These are phyloP conservation scores for Acanthopleura granulata DNA, from an alignment of 2,888 invertebrate species.

Conservation along the genomic window DNA sequence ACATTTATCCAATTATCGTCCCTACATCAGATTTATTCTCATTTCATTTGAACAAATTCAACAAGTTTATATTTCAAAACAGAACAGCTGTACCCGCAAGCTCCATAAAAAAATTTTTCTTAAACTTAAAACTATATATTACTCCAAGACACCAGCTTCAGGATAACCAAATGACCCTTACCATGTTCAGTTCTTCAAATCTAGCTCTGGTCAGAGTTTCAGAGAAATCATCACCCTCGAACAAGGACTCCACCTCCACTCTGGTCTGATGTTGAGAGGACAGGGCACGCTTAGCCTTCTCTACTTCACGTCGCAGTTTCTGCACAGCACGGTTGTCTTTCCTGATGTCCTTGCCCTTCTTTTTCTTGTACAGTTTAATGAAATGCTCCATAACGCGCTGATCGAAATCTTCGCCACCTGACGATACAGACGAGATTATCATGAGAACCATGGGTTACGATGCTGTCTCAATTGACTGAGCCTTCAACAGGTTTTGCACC, in stretches of 20 bases:
- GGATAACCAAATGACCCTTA: constrained; percentile 46
- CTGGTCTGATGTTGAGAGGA: constrained; percentile 95
- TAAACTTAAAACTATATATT: too few relatives aligned
- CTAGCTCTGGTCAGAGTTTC: constrained; percentile 98
- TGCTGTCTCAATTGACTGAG: too few relatives aligned
- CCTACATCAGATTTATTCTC: too few relatives aligned
- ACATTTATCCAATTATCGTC: too few relatives aligned
- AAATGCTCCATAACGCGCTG: constrained; percentile 99
- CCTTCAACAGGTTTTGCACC: too few relatives aligned
- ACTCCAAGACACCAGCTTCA: too few relatives aligned
- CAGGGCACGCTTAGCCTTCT: constrained; percentile 96
- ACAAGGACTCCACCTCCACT: constrained; percentile 99
- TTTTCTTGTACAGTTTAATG: constrained; percentile 98
- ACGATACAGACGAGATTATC: not conserved
- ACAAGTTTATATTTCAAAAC: too few relatives aligned
- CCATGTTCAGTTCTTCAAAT: constrained; percentile 98
- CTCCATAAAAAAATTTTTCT: too few relatives aligned
- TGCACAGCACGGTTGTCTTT: constrained; percentile 94
- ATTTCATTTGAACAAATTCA: too few relatives aligned
- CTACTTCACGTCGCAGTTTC: constrained; percentile 95
- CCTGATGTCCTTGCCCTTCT: constrained; percentile 97
- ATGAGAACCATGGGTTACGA: too few relatives aligned
- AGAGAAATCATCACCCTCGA: constrained; percentile 98
- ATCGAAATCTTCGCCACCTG: constrained; percentile 97
- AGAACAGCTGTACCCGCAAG: too few relatives aligned